Conservation (phyloP, 2,888 invertebrate genomes). For the Cephus pygmeus region DNA sequence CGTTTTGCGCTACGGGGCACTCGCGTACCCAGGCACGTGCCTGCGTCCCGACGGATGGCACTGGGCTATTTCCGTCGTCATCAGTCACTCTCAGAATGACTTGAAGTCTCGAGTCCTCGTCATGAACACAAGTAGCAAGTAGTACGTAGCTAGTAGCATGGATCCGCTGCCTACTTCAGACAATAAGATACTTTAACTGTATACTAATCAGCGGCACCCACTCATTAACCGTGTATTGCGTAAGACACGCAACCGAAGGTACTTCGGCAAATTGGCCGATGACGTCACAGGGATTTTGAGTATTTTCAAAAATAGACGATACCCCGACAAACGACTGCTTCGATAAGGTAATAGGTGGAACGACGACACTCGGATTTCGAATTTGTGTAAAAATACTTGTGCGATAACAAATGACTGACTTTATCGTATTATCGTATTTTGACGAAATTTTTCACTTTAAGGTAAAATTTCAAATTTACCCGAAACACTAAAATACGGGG, state of each 20-base stretch:
- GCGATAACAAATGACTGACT: not conserved
- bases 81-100: slow-evolving; percentile 55
- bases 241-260: not conserved
- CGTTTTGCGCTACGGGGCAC: not conserved
- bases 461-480: not conserved
- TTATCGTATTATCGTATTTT: not conserved
- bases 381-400: not conserved
- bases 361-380: slow-evolving; percentile 9
- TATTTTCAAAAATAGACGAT: slow-evolving; percentile 18
- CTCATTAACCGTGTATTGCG: not conserved
- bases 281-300: slow-evolving; percentile 1
- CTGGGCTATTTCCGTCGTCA: slow-evolving; percentile 61
- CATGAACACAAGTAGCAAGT: not conserved
- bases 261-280: slow-evolving; percentile 7
- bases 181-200: not conserved
- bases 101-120: slow-evolving; percentile 28
- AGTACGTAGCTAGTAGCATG: not conserved
- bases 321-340: slow-evolving; percentile 14
- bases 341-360: slow-evolving; percentile 6
- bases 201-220: not conserved
- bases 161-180: not conserved
- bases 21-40: slow-evolving; percentile 49
- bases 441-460: not conserved
- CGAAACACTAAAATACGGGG: not conserved
- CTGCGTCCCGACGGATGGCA: slow-evolving; percentile 14